Base-by-base conservation (phyloP, 2,113 vertebrate genomes). In the Gavialis gangeticus region DNA sequence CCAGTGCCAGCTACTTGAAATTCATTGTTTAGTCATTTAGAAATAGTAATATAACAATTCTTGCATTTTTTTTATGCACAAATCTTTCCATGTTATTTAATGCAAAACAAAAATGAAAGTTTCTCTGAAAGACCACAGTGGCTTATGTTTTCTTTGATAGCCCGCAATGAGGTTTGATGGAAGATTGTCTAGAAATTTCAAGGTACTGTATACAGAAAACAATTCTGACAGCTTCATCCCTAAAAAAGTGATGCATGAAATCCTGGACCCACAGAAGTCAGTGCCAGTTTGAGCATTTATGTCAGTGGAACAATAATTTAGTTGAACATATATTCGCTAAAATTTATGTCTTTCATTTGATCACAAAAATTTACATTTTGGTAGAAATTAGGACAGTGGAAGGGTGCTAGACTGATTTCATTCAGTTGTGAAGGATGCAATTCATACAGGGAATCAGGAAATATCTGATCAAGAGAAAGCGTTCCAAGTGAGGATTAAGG, bases 1-100 rank as follows among this genome's bases (percentile, higher is more conserved):
- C 78, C 67, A 54, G 76, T 83, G 63, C 94, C 92, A 96, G 82
- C 82, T 87, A 79, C 81, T 93, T 90, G 64, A 94, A 96, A 92
- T 95, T 95, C 73, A 19, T 69, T 81, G 96, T 94, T 93, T 95
- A 46, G 77, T 90, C 83, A 84, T 96, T 95, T 97, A 90, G 88
- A 96, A 94, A 95, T 86, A 83, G 85, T 95, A 96, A 57, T 18
- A 54, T 79, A 91, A 76, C 79, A 84, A 88, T 93, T 86, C 78
- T 76, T 79, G 37, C 21, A 30, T 83, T 91, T 96, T 94, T 91
- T 46, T 69, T 75, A 92, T 83, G 85, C 89, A 89, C 64, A 60
- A 83, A 88, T 79, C 12, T 80, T 82, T 77, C 58, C 69, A 12
- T 56, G 60, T 0, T 85, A 84, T 91, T 80, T 87, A 73, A 67